phyloP scores from a whole-genome alignment of 37 sponge, comb jelly and placozoan genomes.

The Agelas oroides region DNA sequence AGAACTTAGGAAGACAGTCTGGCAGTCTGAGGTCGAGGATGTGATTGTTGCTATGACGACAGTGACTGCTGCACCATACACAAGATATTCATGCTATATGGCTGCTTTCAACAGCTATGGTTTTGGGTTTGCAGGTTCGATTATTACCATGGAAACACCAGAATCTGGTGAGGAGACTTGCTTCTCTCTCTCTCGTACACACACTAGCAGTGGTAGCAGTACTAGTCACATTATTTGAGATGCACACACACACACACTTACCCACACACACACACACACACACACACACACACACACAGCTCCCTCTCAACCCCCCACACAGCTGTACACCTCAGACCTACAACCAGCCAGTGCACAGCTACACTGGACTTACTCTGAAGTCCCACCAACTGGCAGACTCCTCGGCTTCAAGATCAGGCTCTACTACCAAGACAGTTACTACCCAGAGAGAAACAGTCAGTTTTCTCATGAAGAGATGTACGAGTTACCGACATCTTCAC shows the following conservation, averaged over 20 bases:
- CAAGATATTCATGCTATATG: slow-evolving; percentile 17
- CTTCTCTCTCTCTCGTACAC: background rate
- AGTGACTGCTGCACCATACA: slow-evolving; percentile 1
- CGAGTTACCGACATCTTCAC: background rate
- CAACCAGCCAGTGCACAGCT: slow-evolving; percentile 2
- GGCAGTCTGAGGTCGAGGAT: background rate
- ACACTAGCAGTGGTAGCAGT: background rate
- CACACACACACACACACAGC: background rate
- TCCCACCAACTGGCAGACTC: slow-evolving; percentile 7
- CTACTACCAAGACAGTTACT: slow-evolving; percentile 12
- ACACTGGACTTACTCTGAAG: slow-evolving; percentile 42
- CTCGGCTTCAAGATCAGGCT: background rate
- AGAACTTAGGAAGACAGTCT: slow-evolving; percentile 17
- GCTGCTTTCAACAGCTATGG: slow-evolving; percentile 41
- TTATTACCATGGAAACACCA: background rate
- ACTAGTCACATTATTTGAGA: no score
- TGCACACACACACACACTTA: no score
- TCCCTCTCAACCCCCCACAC: slow-evolving; percentile 27
- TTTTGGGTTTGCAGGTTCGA: slow-evolving; percentile 21
- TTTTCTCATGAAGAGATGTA: background rate
- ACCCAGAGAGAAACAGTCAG: background rate
- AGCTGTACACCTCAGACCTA: slow-evolving; percentile 26
- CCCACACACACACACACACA: no score
- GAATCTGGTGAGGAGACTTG: slow-evolving; percentile 31
- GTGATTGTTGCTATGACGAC: background rate